Base-by-base conservation (phyloP, 2,888 invertebrate species). In the Melanotus villosus region DNA sequence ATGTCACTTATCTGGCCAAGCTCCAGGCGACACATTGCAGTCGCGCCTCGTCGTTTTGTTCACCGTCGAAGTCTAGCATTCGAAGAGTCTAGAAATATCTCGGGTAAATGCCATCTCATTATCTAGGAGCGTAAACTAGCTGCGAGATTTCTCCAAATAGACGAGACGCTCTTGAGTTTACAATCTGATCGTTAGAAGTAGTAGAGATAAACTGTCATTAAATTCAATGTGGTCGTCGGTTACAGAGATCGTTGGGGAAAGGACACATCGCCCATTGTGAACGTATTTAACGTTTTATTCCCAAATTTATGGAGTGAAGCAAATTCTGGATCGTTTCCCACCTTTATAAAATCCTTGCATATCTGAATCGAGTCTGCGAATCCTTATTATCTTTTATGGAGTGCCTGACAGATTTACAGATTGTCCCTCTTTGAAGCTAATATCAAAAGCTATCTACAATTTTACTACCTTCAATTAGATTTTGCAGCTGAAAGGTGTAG, bases 81-180 rank as follows among this genome's bases (percentile, higher is more conserved):
- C 26, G 45, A 52, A 75, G 77, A 68, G 80, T 82, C 83, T 82
- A 81, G 81, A 84, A 83, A 84, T 83, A 83, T 82, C 83, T 80
- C 81, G 82, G 82, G 82, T 82, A 83, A 83, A 84, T 84, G 83
- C 83, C 83, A 83, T 81, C 77, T 78, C 74, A 74, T 80, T 82
- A 81, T 80, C 77, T 64, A 56, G 58, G 26, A 47, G 32, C 58
- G 41, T 23, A 58, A 58, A 58, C 38, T 52, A 59, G 45, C 45
- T 59, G 59, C 62, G 36, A 62, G 47, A 18, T 36, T 47, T 47
- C 62, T 50, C 36, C 47, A 38, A 62, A 50, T 62, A 62, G 62
- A 62, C 56, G 38, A 56, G 62, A 38, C 19, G 56, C 19, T 56
- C 56, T 38, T 56, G 18, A 38, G 56, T 38, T 52, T 38, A 56